These are phyloP conservation scores for Oceanodroma tethys DNA, from an alignment of 2,113 vertebrate species.

Conservation along the genomic window DNA sequence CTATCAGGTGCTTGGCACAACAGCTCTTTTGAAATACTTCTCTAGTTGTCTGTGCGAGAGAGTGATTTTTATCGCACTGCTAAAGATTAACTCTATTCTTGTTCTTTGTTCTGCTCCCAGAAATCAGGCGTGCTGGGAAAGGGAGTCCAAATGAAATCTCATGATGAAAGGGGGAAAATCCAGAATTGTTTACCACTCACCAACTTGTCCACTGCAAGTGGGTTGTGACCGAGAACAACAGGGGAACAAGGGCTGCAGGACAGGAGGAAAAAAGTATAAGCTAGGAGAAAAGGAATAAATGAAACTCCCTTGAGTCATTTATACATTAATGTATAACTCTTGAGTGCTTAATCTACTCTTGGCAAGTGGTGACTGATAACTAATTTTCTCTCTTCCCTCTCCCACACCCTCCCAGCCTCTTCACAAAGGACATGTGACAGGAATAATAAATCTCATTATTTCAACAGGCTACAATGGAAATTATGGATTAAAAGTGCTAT, in stretches of 20 bases:
- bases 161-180: neutral
- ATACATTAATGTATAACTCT: neutral
- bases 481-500: neutral
- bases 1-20: constrained; percentile 33
- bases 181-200: neutral
- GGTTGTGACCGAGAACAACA: neutral
- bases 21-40: constrained; percentile 20
- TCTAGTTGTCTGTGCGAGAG: neutral
- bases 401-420: neutral
- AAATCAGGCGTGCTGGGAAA: neutral
- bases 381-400: neutral
- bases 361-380: constrained; percentile 1
- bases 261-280: neutral
- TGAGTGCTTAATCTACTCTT: neutral
- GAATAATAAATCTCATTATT: neutral
- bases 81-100: constrained; percentile 22
- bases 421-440: neutral
- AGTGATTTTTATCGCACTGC: constrained; percentile 9
- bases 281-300: neutral
- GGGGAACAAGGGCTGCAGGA: neutral
- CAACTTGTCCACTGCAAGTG: neutral
- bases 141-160: neutral
- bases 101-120: constrained; percentile 6
- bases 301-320: neutral
- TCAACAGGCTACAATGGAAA: neutral